Percentiles rank a stretch among this genome's conserved stretches.
Evolutionary conservation across 1,140 invertebrate species (phyloP).

Genomic region (Cotesia typhae): DNA sequence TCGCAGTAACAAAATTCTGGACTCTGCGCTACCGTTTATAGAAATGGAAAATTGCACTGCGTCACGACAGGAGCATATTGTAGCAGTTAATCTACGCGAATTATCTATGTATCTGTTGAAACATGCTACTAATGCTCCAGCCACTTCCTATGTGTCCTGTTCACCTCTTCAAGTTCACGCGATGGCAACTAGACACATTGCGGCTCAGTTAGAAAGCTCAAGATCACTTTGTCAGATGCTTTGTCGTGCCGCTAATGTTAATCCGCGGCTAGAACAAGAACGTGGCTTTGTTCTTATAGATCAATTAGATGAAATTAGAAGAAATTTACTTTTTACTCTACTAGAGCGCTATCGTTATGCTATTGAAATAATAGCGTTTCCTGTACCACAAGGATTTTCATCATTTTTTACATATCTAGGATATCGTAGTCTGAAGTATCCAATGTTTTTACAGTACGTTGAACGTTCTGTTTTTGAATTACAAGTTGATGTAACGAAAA

Average conservation of each 20-base stretch:
- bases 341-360: slow-evolving; percentile 81
- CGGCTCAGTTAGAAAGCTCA: slow-evolving; percentile 80
- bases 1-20: slow-evolving; percentile 56
- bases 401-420: slow-evolving; percentile 88
- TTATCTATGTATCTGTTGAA: slow-evolving; percentile 84
- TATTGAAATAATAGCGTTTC: slow-evolving; percentile 81
- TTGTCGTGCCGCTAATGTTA: slow-evolving; percentile 73
- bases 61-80: slow-evolving; percentile 85
- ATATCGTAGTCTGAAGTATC: slow-evolving; percentile 77
- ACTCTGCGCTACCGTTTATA: slow-evolving; percentile 74
- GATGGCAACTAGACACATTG: slow-evolving; percentile 80
- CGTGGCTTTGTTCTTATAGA: slow-evolving; percentile 82
- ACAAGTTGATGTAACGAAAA: slow-evolving; percentile 86
- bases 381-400: slow-evolving; percentile 83
- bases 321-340: slow-evolving; percentile 75
- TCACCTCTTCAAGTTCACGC: slow-evolving; percentile 81
- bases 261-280: slow-evolving; percentile 72
- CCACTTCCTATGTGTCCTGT: slow-evolving; percentile 59
- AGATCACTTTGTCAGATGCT: slow-evolving; percentile 78
- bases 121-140: slow-evolving; percentile 66
- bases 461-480: slow-evolving; percentile 83
- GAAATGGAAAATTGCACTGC: slow-evolving; percentile 87
- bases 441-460: slow-evolving; percentile 82
- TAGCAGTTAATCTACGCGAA: slow-evolving; percentile 85
- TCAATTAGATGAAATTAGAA: slow-evolving; percentile 73